A percentile compares a stretch with the other conserved stretches of the same genome.
These are phyloP conservation scores for Psittacara wagleri DNA, from an alignment of 2,113 vertebrate species.

Conservation along the genomic window DNA sequence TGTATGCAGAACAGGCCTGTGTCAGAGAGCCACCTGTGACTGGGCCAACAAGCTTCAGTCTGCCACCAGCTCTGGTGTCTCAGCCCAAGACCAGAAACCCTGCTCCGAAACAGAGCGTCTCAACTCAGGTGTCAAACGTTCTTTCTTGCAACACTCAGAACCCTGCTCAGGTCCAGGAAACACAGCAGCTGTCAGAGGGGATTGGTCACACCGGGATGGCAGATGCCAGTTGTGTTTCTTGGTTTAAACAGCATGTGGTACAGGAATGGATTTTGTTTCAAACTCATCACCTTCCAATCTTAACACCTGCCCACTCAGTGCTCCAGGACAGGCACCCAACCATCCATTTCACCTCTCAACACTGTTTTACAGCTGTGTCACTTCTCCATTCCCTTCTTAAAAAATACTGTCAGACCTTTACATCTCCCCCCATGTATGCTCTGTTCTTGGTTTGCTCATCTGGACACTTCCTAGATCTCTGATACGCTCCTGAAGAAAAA, in stretches of 20 bases:
- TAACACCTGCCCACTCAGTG: background rate
- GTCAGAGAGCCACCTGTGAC: background rate
- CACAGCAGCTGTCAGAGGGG: background rate
- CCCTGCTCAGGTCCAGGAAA: background rate
- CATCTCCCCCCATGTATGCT: background rate
- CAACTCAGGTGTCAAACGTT: background rate
- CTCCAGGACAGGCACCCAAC: background rate
- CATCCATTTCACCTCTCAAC: background rate
- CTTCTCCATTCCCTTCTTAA: background rate
- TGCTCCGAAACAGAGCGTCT: background rate
- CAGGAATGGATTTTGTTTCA: background rate
- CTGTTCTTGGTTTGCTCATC: background rate
- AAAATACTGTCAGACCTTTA: background rate
- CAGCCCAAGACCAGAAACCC: background rate
- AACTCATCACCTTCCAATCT: background rate
- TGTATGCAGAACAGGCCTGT: background rate
- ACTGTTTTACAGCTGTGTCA: background rate
- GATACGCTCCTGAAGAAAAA: background rate
- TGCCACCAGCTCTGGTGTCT: background rate
- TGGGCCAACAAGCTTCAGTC: background rate
- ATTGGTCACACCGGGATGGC: background rate
- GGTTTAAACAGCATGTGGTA: background rate
- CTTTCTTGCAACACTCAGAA: background rate
- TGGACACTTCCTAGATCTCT: background rate
- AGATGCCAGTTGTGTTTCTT: background rate